phyloP scores from a whole-genome alignment of 2,797 vertebrate genomes.

The Oryzias dopingdopingensis region DNA sequence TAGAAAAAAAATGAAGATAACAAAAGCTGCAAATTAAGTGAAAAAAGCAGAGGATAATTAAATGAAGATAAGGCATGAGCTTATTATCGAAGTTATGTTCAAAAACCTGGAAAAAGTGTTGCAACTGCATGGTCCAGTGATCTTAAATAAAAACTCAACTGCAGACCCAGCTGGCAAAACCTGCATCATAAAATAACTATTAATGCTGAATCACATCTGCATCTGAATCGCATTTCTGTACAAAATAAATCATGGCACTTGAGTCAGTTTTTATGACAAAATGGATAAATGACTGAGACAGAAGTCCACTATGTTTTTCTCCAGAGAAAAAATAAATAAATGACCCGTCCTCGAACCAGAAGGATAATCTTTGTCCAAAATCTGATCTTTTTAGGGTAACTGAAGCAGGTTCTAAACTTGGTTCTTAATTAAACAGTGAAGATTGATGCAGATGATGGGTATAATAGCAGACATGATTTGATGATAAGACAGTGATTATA shows the following conservation, averaged over 20 bases:
- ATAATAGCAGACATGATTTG: conserved; percentile 6
- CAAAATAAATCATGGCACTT: conserved; percentile 8
- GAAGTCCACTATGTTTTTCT: conserved; percentile 46
- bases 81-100: not conserved
- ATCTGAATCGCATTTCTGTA: not conserved
- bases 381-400: conserved; percentile 22
- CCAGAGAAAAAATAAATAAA: conserved; percentile 34
- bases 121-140: not conserved
- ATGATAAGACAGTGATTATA: conserved; percentile 15
- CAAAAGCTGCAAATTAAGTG: not conserved
- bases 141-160: conserved; percentile 11
- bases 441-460: conserved; percentile 43
- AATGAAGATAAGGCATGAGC: not conserved
- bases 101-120: not conserved
- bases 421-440: conserved; percentile 52
- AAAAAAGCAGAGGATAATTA: not conserved
- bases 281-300: conserved; percentile 50
- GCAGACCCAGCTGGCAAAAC: conserved; percentile 1
- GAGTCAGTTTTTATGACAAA: conserved; percentile 35
- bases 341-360: conserved; percentile 34
- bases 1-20: too few species aligned
- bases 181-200: conserved; percentile 9
- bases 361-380: conserved; percentile 44
- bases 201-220: conserved; percentile 13
- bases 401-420: conserved; percentile 51